These are phyloP conservation scores for Choloepus hoffmanni DNA, from an alignment of 2,113 vertebrate genomes.

Conservation along the genomic window DNA sequence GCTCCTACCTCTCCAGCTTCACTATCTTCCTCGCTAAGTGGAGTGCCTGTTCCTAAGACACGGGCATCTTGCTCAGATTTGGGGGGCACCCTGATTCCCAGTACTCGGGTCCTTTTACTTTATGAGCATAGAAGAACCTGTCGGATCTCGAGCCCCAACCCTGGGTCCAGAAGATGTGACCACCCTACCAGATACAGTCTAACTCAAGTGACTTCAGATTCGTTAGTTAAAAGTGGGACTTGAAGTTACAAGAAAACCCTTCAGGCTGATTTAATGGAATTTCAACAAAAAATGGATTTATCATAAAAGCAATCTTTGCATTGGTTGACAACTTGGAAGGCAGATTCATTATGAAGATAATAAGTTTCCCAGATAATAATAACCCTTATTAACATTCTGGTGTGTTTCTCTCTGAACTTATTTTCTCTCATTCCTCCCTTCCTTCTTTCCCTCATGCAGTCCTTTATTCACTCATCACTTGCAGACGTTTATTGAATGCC, in stretches of 20 bases:
- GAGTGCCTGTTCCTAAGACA: neutral
- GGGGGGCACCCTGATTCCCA: neutral
- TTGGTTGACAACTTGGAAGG: neutral
- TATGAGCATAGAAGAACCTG: neutral
- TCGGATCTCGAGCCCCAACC: rapidly evolving
- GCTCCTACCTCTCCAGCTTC: neutral
- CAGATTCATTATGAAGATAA: neutral
- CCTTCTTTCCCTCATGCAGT: too few relatives aligned
- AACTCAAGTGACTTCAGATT: neutral
- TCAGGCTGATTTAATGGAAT: neutral
- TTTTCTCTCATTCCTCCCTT: too few relatives aligned
- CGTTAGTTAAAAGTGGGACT: neutral
- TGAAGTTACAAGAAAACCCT: neutral
- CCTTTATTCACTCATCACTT: neutral
- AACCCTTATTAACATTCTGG: neutral
- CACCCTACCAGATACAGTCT: rapidly evolving
- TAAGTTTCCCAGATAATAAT: neutral
- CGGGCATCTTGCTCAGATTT: neutral
- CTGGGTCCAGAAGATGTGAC: neutral
- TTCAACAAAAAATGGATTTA: neutral
- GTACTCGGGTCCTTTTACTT: neutral
- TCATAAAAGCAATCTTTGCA: neutral
- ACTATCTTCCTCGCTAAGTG: neutral
- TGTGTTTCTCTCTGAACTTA: neutral
- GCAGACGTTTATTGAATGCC: neutral